Base-by-base conservation (phyloP, 2,888 invertebrate genomes). In the Malacosoma neustria region DNA sequence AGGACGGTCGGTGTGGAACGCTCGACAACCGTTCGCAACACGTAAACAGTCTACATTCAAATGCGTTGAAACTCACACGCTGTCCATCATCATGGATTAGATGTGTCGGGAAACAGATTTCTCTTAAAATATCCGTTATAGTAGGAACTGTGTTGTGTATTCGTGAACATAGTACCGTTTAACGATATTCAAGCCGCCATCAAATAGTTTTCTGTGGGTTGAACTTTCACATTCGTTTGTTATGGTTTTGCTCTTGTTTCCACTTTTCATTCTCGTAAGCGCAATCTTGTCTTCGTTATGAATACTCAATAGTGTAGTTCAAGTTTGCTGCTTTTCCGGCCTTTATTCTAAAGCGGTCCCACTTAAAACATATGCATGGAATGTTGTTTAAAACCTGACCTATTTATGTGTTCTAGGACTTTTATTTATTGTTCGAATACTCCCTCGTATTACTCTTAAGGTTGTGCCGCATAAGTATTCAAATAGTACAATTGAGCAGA, bases 21-120 rank as follows among this genome's bases (percentile, higher is more conserved):
- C 72, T 72, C 67, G 63, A 62, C 72, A 65, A 73, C 71, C 72
- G 68, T 62, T 63, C 64, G 63, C 70, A 73, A 70, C 81, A 82
- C 81, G 77, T 73, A 73, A 79, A 63, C 81, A 85, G 85, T 85
- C 69, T 73, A 74, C 76, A 80, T 72, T 84, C 73, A 81, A 81
- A 74, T 84, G 79, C 77, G 82, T 75, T 68, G 72, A 70, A 79
- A 80, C 81, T 77, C 76, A 82, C 84, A 84, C 85, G 84, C 82
- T 70, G 72, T 77, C 82, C 76, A 76, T 76, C 77, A 79, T 62
- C 68, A 80, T 80, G 82, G 81, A 79, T 74, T 71, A 63, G 72
- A 72, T 61, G 72, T 73, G 72, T 69, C 72, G 75, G 73, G 71
- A 71, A 71, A 70, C 68, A 54, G 75, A 76, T 82, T 82, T 82